phyloP scores from a whole-genome alignment of 2,113 vertebrate species.

The Crotalus viridis region DNA sequence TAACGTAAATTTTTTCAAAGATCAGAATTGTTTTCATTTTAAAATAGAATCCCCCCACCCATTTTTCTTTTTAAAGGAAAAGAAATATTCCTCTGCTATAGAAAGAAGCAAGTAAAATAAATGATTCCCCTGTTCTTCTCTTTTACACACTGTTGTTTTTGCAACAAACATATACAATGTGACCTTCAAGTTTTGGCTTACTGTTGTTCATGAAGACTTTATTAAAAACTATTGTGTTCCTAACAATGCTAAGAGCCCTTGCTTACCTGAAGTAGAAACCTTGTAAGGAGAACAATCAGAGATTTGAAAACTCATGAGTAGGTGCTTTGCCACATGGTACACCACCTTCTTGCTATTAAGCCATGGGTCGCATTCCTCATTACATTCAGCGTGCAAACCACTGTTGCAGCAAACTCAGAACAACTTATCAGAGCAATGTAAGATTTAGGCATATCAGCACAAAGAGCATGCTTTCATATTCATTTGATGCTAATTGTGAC shows the following conservation, averaged over 20 bases:
- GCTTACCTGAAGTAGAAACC: neutral
- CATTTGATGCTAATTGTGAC: neutral
- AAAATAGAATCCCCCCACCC: conserved; percentile 58
- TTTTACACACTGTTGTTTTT: conserved; percentile 24
- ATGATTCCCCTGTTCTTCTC: conserved; percentile 39
- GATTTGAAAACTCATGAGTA: neutral
- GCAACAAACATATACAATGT: conserved; percentile 33
- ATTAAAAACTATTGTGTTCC: conserved; percentile 25
- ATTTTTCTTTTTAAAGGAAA: conserved; percentile 48
- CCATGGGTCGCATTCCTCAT: neutral
- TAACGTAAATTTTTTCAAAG: conserved; percentile 60
- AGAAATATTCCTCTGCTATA: conserved; percentile 49
- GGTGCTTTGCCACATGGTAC: neutral
- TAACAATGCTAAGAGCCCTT: neutral
- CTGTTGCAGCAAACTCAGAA: neutral
- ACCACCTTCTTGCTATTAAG: neutral
- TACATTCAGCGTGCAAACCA: neutral
- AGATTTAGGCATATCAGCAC: neutral
- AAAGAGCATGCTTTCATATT: neutral
- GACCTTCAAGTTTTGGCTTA: conserved; percentile 38
- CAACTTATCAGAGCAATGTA: neutral
- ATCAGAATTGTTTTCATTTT: conserved; percentile 62
- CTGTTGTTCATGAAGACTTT: conserved; percentile 3
- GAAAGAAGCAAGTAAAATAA: conserved; percentile 57
- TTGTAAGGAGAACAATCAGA: conserved; percentile 4